Percentiles rank a stretch among this genome's conserved stretches.
Conservation (phyloP, 2,113 vertebrate genomes). For the Leptocoma aspasia region DNA sequence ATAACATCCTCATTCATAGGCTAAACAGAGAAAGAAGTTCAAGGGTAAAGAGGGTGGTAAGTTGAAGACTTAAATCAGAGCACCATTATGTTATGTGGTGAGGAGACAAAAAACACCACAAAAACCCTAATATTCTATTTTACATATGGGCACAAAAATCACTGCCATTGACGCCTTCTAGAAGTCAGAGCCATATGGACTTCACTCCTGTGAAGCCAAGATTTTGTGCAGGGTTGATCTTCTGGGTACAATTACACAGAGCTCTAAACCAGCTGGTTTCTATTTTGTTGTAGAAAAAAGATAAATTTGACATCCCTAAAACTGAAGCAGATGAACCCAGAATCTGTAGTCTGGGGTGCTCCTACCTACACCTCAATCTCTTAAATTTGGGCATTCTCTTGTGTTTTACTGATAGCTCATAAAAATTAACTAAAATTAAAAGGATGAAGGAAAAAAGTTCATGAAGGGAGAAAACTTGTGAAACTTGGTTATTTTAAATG, state of each 20-base stretch:
- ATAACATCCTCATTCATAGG: neutral
- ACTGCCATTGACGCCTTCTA: accelerated
- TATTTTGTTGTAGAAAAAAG: neutral
- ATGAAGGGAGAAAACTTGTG: neutral
- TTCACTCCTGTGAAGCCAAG: neutral
- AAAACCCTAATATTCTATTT: neutral
- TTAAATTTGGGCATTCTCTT: neutral
- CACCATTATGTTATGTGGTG: neutral
- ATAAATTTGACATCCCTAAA: neutral
- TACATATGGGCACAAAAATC: neutral
- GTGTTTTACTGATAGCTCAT: neutral
- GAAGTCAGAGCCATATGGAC: neutral
- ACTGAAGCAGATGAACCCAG: neutral
- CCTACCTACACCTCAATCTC: neutral
- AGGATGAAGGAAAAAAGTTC: neutral
- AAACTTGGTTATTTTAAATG: neutral
- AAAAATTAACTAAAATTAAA: neutral
- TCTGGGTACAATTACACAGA: neutral
- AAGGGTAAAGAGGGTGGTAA: neutral
- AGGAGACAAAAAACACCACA: neutral
- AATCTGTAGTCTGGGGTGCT: neutral
- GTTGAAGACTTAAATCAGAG: neutral
- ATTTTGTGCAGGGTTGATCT: neutral
- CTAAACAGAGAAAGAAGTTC: neutral
- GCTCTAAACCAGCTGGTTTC: neutral